Evolutionary conservation across 2,888 invertebrate genomes (phyloP).

Genomic region (Cataglyphis albicans): DNA sequence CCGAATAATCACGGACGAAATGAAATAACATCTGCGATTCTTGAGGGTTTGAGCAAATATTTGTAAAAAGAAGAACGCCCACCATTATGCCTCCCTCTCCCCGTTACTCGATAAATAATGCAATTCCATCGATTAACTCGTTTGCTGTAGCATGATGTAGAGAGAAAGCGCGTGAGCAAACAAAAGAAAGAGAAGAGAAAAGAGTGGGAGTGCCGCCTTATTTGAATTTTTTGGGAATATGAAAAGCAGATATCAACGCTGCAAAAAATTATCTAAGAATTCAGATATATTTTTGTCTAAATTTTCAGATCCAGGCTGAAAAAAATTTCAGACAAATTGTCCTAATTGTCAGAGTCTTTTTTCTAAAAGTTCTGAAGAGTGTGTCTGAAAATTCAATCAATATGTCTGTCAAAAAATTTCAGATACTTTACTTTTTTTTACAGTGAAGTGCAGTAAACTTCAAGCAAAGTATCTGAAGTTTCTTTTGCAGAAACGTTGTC

Average conservation of each 20-base stretch:
- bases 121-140: conserved; percentile 69
- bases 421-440: too few relatives aligned
- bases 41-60: conserved; percentile 69
- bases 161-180: conserved; percentile 14
- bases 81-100: conserved; percentile 64
- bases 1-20: conserved; percentile 64
- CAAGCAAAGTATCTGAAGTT: too few relatives aligned
- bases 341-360: too few relatives aligned
- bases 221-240: background rate
- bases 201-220: background rate
- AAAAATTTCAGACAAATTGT: too few relatives aligned
- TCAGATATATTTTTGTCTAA: too few relatives aligned
- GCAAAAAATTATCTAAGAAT: too few relatives aligned
- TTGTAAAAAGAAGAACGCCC: conserved; percentile 66
- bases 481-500: too few relatives aligned
- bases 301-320: too few relatives aligned
- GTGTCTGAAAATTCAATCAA: too few relatives aligned
- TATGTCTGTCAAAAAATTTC: too few relatives aligned
- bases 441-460: too few relatives aligned
- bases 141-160: conserved; percentile 49
- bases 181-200: background rate
- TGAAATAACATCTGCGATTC: conserved; percentile 66
- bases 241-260: background rate
- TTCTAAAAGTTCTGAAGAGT: too few relatives aligned
- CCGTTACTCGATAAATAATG: conserved; percentile 79